Percentiles rank a stretch among this genome's conserved stretches.
Evolutionary conservation across 2,113 vertebrate species (phyloP).

Genomic region (Rutilus rutilus): DNA sequence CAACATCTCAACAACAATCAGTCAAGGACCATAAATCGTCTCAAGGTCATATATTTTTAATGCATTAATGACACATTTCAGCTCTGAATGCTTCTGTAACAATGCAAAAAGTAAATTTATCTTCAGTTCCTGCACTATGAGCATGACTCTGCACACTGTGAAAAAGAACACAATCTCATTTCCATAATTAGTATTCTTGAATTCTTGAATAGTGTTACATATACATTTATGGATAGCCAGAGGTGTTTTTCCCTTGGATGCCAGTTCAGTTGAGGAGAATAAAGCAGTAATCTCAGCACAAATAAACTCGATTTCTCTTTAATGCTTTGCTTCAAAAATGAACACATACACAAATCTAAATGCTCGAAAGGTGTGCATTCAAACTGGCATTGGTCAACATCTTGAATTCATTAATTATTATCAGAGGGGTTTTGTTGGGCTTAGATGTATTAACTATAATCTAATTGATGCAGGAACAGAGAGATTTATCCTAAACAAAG

Average conservation of each 20-base stretch:
- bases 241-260: background rate
- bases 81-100: background rate
- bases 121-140: background rate
- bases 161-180: constrained; percentile 27
- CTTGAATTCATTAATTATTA: background rate
- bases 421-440: background rate
- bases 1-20: background rate
- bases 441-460: background rate
- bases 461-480: background rate
- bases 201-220: constrained; percentile 5
- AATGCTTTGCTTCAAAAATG: background rate
- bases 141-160: background rate
- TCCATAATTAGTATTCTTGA: constrained; percentile 29
- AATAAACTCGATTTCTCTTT: constrained; percentile 12
- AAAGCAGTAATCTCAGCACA: background rate
- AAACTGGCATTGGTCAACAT: background rate
- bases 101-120: background rate
- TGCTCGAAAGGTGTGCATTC: background rate
- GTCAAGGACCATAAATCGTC: background rate
- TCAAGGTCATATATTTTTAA: constrained; percentile 20
- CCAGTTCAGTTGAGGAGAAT: background rate
- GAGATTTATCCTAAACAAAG: constrained; percentile 6
- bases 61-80: background rate
- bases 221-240: constrained; percentile 19
- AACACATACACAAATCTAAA: background rate